A percentile compares a stretch with the other conserved stretches of the same genome.
Evolutionary conservation across 1,140 invertebrate species (phyloP).

Genomic region (Neuroterus valhalla): DNA sequence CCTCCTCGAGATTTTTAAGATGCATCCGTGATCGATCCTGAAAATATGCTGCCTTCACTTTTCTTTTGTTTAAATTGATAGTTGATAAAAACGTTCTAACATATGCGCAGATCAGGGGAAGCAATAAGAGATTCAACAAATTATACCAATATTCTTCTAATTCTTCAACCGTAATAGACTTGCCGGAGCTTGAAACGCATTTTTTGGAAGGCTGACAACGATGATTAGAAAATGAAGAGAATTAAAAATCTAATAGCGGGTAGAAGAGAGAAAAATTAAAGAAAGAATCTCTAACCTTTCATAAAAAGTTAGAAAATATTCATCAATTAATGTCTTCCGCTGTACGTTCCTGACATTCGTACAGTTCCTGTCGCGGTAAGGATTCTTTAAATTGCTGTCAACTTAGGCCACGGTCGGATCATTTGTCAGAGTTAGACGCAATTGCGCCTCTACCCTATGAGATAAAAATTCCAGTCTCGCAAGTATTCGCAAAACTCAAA

Average conservation of each 20-base stretch:
- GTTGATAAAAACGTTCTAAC: no score
- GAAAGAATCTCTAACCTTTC: not conserved
- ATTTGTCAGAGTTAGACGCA: slow-evolving; percentile 68
- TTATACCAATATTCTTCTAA: no score
- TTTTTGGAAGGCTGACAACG: no score
- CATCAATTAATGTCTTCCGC: slow-evolving; percentile 22
- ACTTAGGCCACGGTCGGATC: slow-evolving; percentile 72
- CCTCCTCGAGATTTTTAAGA: slow-evolving; percentile 10
- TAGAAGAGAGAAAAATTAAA: slow-evolving; percentile 32
- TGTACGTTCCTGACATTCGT: slow-evolving; percentile 33
- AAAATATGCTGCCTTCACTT: slow-evolving; percentile 59
- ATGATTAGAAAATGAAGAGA: no score
- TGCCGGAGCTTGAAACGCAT: not conserved
- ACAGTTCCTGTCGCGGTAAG: slow-evolving; percentile 43
- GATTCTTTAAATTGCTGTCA: slow-evolving; percentile 70
- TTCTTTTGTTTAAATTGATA: slow-evolving; percentile 15
- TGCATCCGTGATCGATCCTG: slow-evolving; percentile 40
- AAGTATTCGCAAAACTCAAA: not conserved
- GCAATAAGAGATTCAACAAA: no score
- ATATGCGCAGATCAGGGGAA: no score
- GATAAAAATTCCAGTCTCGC: not conserved
- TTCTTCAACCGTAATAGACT: no score
- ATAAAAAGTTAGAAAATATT: not conserved
- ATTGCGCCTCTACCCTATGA: slow-evolving; percentile 52
- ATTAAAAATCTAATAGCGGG: no score